Evolutionary conservation across 2,797 vertebrate genomes (phyloP).

Genomic region (Calcarius lapponicus): DNA sequence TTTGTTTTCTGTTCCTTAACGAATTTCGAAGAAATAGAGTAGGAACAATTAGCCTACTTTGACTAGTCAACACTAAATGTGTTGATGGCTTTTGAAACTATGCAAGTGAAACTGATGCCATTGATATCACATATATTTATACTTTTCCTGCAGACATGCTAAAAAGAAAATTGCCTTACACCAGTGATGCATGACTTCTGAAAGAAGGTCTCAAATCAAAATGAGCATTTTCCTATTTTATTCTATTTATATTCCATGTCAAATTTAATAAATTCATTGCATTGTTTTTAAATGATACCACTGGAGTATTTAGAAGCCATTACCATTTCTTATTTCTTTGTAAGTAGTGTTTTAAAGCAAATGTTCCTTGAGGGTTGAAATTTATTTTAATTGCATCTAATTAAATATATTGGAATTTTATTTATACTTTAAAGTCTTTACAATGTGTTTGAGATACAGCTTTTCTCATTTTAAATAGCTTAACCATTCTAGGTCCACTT

Average conservation of each 20-base stretch:
- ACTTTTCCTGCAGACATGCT: background rate
- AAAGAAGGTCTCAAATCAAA: background rate
- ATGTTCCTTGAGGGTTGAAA: background rate
- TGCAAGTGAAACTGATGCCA: background rate
- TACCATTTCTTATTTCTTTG: background rate
- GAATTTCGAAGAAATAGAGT: background rate
- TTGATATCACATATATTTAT: background rate
- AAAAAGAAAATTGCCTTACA: background rate
- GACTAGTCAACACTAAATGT: background rate
- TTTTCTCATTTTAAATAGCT: background rate
- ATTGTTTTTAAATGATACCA: background rate
- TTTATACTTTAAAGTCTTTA: background rate
- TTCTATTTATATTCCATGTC: background rate
- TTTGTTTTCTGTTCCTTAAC: background rate
- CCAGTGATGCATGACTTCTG: background rate
- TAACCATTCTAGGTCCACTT: background rate
- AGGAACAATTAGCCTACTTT: background rate
- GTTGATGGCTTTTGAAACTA: background rate
- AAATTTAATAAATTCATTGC: conserved; percentile 11
- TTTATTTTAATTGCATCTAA: conserved; percentile 7
- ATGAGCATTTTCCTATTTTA: background rate
- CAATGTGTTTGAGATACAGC: background rate
- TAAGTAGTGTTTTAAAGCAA: background rate
- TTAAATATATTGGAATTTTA: conserved; percentile 1
- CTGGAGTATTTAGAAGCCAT: background rate